Percentiles rank a stretch among this genome's conserved stretches.
Conservation (phyloP, 2,888 invertebrate species). For the Chouioia cunea region DNA sequence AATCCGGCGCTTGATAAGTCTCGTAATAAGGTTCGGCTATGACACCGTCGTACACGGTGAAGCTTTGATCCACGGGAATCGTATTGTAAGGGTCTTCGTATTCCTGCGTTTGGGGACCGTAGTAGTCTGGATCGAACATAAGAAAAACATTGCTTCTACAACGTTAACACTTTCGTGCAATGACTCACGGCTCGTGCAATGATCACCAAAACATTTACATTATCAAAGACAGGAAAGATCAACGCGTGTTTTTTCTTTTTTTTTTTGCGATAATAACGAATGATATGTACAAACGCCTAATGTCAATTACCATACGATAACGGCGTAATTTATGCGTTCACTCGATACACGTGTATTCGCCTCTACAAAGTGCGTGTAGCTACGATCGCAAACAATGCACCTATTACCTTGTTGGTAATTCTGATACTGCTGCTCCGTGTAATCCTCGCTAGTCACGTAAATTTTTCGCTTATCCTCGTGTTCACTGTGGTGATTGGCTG, state of each 20-base stretch:
- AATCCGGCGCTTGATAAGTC: constrained; percentile 6
- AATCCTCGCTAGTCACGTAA: constrained; percentile 13
- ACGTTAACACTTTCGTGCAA: background rate
- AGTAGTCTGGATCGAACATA: constrained; percentile 27
- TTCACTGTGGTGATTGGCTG: background rate
- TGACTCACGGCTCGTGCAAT: no score
- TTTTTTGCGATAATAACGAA: no score
- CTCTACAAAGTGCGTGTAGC: no score
- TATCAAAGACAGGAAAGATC: no score
- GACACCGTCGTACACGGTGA: background rate
- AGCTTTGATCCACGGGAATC: constrained; percentile 21
- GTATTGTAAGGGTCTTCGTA: constrained; percentile 39
- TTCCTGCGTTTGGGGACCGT: constrained; percentile 3
- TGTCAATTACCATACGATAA: no score
- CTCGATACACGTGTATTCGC: no score
- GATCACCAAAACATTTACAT: no score
- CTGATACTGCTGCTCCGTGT: constrained; percentile 19
- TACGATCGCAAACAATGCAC: no score
- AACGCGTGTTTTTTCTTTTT: no score
- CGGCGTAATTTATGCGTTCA: no score
- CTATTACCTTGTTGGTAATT: constrained; percentile 15
- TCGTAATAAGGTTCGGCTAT: constrained; percentile 11
- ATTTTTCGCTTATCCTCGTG: constrained; percentile 2
- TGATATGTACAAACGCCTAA: no score
- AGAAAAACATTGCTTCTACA: background rate